These are phyloP conservation scores for Anarhynchus alexandrinus DNA, from an alignment of 2,113 vertebrate species.

Conservation along the genomic window DNA sequence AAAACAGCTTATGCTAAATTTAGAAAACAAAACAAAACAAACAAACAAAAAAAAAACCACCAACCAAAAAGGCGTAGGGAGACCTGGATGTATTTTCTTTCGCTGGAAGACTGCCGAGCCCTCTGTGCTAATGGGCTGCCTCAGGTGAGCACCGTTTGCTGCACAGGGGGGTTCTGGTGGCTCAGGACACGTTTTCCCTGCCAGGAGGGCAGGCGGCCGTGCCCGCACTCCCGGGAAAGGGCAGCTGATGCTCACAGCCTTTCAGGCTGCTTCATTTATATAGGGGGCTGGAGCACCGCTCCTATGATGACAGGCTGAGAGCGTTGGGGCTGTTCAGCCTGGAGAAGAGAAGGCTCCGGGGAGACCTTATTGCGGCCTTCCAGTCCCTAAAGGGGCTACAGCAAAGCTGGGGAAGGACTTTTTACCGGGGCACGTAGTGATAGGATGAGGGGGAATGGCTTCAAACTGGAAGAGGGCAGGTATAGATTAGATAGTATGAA, in stretches of 20 bases:
- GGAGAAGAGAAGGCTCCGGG: too few species aligned
- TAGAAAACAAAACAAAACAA: not conserved
- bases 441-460: too few species aligned
- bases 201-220: fast-evolving
- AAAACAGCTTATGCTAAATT: not conserved
- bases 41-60: too few species aligned
- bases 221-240: not conserved
- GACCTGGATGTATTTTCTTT: not conserved
- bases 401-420: too few species aligned
- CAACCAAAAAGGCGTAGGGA: not conserved
- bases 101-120: not conserved
- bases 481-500: too few species aligned
- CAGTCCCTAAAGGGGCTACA: too few species aligned
- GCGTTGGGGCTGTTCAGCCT: too few species aligned
- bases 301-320: too few species aligned
- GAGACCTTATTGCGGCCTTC: too few species aligned
- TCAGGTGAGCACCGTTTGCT: not conserved
- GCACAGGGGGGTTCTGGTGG: not conserved
- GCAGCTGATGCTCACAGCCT: not conserved
- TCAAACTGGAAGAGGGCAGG: too few species aligned
- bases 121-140: not conserved
- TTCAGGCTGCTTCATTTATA: not conserved
- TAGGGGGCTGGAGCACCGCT: too few species aligned
- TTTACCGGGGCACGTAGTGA: too few species aligned
- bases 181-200: not conserved